Conservation (phyloP, 1,140 invertebrate species). For the Drosophila arawakana region DNA sequence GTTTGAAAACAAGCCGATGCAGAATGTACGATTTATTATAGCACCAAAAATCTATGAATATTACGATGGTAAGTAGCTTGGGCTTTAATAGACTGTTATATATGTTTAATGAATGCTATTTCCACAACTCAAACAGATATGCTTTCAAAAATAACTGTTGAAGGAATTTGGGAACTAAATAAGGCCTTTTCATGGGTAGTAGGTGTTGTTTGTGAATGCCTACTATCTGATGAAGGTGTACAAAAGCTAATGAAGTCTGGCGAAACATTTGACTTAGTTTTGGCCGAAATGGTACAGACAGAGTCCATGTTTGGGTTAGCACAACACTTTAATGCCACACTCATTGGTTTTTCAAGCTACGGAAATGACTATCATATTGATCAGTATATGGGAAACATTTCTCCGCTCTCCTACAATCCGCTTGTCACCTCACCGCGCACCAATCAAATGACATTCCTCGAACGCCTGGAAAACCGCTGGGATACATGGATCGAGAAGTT, state of each 20-base stretch:
- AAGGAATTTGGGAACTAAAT: conserved; percentile 70
- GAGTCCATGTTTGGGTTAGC: conserved; percentile 66
- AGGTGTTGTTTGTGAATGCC: background rate
- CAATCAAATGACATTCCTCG: conserved; percentile 82
- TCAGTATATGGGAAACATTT: conserved; percentile 61
- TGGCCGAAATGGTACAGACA: conserved; percentile 65
- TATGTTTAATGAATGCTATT: background rate
- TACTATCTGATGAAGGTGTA: conserved; percentile 45
- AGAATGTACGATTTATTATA: conserved; percentile 81
- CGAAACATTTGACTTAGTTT: conserved; percentile 75
- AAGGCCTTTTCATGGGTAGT: conserved; percentile 55
- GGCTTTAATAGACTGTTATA: conserved; percentile 55
- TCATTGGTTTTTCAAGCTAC: conserved; percentile 68
- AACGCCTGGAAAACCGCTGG: conserved; percentile 84
- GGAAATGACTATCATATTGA: conserved; percentile 66
- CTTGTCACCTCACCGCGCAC: conserved; percentile 62
- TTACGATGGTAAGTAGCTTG: conserved; percentile 75
- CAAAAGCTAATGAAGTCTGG: conserved; percentile 57
- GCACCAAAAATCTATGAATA: conserved; percentile 40
- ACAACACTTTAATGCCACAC: conserved; percentile 72
- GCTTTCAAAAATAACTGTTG: background rate
- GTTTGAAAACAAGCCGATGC: conserved; percentile 68
- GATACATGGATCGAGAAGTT: conserved; percentile 33
- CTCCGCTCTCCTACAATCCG: conserved; percentile 80
- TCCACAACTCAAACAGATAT: conserved; percentile 22